Conservation (phyloP, 2,888 invertebrate genomes). For the Lypha dubia region DNA sequence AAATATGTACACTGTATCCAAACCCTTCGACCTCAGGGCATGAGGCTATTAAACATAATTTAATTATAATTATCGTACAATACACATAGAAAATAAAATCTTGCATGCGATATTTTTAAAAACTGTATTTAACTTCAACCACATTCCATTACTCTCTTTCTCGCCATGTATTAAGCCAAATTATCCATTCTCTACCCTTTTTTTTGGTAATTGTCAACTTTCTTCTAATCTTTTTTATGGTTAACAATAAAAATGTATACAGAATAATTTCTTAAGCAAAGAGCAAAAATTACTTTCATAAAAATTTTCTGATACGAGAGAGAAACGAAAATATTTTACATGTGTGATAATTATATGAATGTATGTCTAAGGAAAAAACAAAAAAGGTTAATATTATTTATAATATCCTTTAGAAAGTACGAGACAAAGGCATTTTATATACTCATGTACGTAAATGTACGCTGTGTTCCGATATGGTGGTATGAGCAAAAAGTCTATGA, state of each 20-base stretch:
- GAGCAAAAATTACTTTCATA: constrained; percentile 61
- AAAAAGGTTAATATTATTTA: constrained; percentile 71
- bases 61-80: too few relatives aligned
- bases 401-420: constrained; percentile 69
- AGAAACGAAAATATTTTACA: constrained; percentile 51
- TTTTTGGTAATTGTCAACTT: constrained; percentile 23
- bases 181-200: neutral
- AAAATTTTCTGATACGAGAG: constrained; percentile 64
- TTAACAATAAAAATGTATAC: constrained; percentile 62
- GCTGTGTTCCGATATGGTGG: constrained; percentile 33
- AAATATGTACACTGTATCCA: too few relatives aligned
- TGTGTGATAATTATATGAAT: constrained; percentile 68
- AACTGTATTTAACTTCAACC: too few relatives aligned
- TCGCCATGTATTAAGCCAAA: neutral
- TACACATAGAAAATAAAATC: too few relatives aligned
- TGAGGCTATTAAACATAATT: too few relatives aligned
- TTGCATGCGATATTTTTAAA: too few relatives aligned
- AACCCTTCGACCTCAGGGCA: too few relatives aligned
- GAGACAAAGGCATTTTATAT: constrained; percentile 12
- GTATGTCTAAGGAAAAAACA: constrained; percentile 35
- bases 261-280: constrained; percentile 40
- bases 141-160: constrained; percentile 5
- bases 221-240: constrained; percentile 65
- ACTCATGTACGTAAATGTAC: constrained; percentile 17
- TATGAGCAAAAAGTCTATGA: constrained; percentile 57